Evolutionary conservation across 1,140 invertebrate genomes (phyloP).

Genomic region (Caerostris darwini): DNA sequence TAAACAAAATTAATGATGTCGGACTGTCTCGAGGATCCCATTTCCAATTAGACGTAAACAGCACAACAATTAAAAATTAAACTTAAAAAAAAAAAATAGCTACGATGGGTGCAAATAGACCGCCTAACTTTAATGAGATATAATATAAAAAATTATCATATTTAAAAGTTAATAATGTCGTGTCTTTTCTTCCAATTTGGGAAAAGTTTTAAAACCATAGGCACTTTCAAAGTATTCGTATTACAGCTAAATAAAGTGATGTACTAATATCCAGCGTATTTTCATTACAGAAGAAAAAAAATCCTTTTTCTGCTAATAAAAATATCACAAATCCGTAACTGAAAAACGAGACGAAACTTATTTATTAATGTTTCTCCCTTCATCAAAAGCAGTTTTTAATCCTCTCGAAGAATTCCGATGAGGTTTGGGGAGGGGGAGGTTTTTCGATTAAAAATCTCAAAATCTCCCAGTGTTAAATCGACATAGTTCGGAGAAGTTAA

Average conservation of each 20-base stretch:
- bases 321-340: neutral
- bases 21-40: no score
- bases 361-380: conserved; percentile 21
- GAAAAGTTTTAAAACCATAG: neutral
- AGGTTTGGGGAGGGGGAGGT: no score
- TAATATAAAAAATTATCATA: neutral
- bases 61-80: no score
- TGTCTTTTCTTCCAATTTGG: neutral
- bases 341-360: conserved; percentile 18
- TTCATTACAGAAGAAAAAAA: no score
- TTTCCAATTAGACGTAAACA: no score
- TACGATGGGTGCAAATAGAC: no score
- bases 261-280: no score
- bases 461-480: conserved; percentile 20
- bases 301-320: no score
- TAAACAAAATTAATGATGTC: no score
- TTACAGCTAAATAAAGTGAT: no score
- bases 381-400: conserved; percentile 26
- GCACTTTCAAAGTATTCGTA: neutral
- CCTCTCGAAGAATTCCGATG: neutral
- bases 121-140: neutral
- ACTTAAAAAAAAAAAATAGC: no score
- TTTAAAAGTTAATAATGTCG: neutral
- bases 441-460: conserved; percentile 36
- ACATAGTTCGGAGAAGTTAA: neutral